Evolutionary conservation across 2,888 invertebrate species (phyloP).

Genomic region (Aphidius colemani): DNA sequence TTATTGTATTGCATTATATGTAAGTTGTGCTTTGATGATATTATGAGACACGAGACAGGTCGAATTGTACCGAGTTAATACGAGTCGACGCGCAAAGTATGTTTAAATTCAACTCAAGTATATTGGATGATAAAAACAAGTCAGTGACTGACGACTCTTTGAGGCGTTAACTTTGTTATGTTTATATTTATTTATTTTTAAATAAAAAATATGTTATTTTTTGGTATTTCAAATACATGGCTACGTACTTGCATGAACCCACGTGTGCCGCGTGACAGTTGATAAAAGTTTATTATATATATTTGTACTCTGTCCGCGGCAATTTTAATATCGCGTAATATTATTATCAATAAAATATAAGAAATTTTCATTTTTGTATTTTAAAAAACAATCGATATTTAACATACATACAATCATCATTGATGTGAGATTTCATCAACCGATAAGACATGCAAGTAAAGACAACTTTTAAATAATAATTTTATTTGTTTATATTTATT

Average conservation of each 20-base stretch:
- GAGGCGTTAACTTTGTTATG: constrained; percentile 63
- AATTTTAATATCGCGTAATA: too few relatives aligned
- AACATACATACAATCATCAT: too few relatives aligned
- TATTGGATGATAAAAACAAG: constrained; percentile 65
- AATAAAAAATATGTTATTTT: constrained; percentile 60
- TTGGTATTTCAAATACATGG: constrained; percentile 66
- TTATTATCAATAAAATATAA: too few relatives aligned
- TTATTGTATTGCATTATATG: constrained; percentile 10
- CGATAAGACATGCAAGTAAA: too few relatives aligned
- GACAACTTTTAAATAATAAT: too few relatives aligned
- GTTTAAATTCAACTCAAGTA: constrained; percentile 31
- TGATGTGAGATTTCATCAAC: too few relatives aligned
- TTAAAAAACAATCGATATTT: too few relatives aligned
- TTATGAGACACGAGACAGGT: constrained; percentile 57
- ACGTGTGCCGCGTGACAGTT: constrained; percentile 55
- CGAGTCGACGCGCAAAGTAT: constrained; percentile 59
- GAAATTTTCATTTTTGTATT: too few relatives aligned
- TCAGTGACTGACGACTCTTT: constrained; percentile 57
- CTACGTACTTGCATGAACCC: constrained; percentile 62
- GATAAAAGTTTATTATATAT: constrained; percentile 24
- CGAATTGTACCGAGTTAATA: constrained; percentile 59
- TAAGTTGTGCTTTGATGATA: neutral
- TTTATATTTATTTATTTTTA: constrained; percentile 16
- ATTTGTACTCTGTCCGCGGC: too few relatives aligned
- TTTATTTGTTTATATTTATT: too few relatives aligned